A percentile compares a stretch with the other conserved stretches of the same genome.
Evolutionary conservation across 30 jellyfish, hydroid and myxozoan genomes (phyloP).

Genomic region (Hydra vulgaris): DNA sequence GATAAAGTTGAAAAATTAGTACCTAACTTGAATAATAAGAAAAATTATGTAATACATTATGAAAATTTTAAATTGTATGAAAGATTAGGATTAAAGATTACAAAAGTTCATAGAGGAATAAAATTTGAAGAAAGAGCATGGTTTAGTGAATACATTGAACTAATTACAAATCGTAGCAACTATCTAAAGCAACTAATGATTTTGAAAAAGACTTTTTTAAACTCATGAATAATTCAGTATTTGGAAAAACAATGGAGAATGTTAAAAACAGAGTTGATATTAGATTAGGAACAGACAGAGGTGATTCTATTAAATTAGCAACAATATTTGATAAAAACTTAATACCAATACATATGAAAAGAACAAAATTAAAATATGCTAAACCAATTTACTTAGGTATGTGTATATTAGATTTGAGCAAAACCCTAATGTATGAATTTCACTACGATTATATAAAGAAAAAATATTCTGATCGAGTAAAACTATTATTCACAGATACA

Average conservation of each 20-base stretch:
- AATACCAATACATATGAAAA: not conserved
- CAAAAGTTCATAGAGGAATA: conserved; percentile 13
- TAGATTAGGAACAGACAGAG: conserved; percentile 8
- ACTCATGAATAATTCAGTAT: conserved; percentile 28
- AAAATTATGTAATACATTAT: conserved; percentile 37
- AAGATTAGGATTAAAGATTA: not conserved
- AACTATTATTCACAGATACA: conserved; percentile 40
- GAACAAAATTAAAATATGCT: not conserved
- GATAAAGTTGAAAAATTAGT: conserved; percentile 23
- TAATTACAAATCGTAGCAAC: not conserved
- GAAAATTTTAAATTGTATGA: conserved; percentile 29
- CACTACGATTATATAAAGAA: conserved; percentile 22
- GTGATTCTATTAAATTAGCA: not conserved
- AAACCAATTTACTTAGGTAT: conserved; percentile 26
- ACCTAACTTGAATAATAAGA: conserved; percentile 37
- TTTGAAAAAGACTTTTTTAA: conserved; percentile 29
- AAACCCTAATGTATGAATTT: conserved; percentile 8
- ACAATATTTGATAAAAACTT: not conserved
- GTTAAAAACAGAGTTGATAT: not conserved
- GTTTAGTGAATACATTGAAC: conserved; percentile 17
- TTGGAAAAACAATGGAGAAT: conserved; percentile 40
- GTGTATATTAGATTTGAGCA: conserved; percentile 10
- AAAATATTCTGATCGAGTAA: not conserved
- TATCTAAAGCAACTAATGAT: not conserved
- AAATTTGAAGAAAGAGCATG: conserved; percentile 10